phyloP scores from a whole-genome alignment of 1,140 invertebrate genomes.

The Microplitis mediator region DNA sequence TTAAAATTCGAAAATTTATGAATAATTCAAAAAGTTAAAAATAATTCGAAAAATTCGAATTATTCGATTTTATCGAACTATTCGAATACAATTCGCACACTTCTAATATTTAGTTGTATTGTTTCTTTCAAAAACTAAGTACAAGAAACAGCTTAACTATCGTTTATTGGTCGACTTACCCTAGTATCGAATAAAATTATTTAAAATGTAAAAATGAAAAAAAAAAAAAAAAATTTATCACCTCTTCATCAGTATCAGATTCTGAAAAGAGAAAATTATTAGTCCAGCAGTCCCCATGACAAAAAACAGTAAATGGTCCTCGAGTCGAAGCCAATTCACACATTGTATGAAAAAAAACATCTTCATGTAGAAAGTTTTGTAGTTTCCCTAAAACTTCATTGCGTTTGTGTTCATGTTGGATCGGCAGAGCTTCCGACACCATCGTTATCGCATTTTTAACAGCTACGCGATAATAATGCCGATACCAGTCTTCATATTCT shows the following conservation, averaged over 20 bases:
- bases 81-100: no score
- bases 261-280: constrained; percentile 74
- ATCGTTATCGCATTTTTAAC: constrained; percentile 70
- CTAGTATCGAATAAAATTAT: no score
- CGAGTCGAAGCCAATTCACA: constrained; percentile 67
- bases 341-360: constrained; percentile 73
- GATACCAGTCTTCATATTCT: constrained; percentile 73
- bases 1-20: no score
- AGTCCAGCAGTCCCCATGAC: constrained; percentile 79
- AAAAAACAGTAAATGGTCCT: constrained; percentile 71
- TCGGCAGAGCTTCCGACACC: constrained; percentile 67
- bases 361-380: constrained; percentile 66
- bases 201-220: not conserved
- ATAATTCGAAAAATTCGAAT: no score
- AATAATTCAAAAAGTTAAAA: not conserved
- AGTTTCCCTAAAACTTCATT: constrained; percentile 68
- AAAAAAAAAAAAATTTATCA: constrained; percentile 38
- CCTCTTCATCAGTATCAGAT: constrained; percentile 61
- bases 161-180: no score
- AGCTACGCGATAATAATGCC: constrained; percentile 70
- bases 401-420: constrained; percentile 50
- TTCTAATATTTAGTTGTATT: no score
- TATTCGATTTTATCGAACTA: no score
- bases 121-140: no score
- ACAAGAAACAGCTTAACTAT: no score